Base-by-base conservation (phyloP, 2,888 invertebrate species). In the Calameuta filiformis region DNA sequence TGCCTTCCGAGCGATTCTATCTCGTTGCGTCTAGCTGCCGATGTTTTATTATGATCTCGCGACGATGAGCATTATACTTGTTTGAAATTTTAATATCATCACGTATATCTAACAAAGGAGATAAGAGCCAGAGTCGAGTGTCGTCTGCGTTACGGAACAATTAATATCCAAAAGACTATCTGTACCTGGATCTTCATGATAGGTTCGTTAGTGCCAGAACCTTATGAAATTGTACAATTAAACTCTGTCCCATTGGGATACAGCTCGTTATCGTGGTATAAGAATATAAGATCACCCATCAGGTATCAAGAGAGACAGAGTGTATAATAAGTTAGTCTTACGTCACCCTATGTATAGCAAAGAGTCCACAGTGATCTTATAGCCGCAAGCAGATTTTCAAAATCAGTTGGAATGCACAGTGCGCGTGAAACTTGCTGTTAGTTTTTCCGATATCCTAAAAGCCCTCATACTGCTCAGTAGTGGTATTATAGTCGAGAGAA, bases 11-110 rank as follows among this genome's bases (percentile, higher is more conserved):
- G 73, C 81, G 80, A 84, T 83, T 83, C 79, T 82, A 83, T 83
- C 84, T 78, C 77, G 40, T 76, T 73, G 76, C 31, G 76, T 79
- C 77, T 75, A 76, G 73, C 76, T 40, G 76, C 77, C 79, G 81
- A 83, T 83, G 82, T 81, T 84, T 85, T 83, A 84, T 83, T 81
- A 81, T 77, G 79, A 82, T 83, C 30, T 23, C 12, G 30, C 30
- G 30, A 34, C 74, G 30, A 37, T 35, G 34, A 37, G 34, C n/a
- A 30, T 37, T 35, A 35, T 74, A 71, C 23, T 74, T 35, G 35
- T 74, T 74, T 37, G 74, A 74, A 74, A 35, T 35, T 74, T 35
- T 33, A 71, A 71, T 71, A n/a, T 30, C 23, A 34, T 12, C 33
- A 71, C 11, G 23, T 35, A 71, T 11, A 56, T 56, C 23, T 56